Percentiles rank a stretch among this genome's conserved stretches.
Evolutionary conservation across 2,113 vertebrate genomes (phyloP).

Genomic region (human): DNA sequence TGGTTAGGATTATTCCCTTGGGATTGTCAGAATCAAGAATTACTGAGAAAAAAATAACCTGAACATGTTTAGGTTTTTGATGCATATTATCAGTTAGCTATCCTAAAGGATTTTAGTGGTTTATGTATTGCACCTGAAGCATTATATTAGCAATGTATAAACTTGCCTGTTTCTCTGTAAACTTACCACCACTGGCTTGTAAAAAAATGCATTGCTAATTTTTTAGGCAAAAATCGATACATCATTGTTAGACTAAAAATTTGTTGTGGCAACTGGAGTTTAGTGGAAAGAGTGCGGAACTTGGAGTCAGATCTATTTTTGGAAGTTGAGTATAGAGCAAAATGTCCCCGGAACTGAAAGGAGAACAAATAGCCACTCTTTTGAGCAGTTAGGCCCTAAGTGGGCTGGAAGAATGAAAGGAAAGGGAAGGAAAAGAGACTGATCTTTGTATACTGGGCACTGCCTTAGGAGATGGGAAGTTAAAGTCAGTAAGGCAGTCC

Average conservation of each 20-base stretch:
- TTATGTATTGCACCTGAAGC: not conserved
- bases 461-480: too few species aligned
- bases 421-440: not conserved
- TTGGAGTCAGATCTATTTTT: constrained; percentile 21
- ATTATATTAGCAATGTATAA: not conserved
- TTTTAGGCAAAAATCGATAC: not conserved
- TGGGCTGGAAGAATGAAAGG: not conserved
- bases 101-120: not conserved
- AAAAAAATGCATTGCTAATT: not conserved
- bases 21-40: not conserved
- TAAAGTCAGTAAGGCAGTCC: not conserved
- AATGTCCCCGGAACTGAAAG: not conserved
- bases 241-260: not conserved
- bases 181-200: not conserved
- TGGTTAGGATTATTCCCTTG: not conserved
- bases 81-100: not conserved
- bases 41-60: not conserved
- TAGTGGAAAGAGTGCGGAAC: constrained; percentile 13
- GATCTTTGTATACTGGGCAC: fast-evolving
- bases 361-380: not conserved
- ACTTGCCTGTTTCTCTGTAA: not conserved
- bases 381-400: not conserved
- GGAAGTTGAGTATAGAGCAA: constrained; percentile 34
- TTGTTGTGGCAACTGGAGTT: not conserved
- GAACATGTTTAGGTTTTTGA: not conserved